Evolutionary conservation across 2,888 invertebrate species (phyloP).

Genomic region (Tetrapedia diversipes): DNA sequence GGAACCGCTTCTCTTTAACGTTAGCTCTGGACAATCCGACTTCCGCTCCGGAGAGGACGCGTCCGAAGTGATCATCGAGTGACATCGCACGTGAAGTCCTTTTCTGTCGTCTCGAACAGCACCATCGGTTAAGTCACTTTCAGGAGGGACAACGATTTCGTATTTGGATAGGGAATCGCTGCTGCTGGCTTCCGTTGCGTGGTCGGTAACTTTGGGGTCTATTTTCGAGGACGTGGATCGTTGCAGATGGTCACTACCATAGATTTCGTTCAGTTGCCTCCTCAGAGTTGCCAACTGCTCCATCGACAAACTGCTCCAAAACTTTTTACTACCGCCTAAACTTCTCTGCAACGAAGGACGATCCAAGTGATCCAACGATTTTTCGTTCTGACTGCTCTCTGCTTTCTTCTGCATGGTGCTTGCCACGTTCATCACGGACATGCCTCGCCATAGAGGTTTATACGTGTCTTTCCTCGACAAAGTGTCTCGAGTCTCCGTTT

Average conservation of each 20-base stretch:
- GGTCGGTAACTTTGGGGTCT: conserved; percentile 1
- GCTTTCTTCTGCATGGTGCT: conserved; percentile 87
- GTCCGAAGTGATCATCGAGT: conserved; percentile 77
- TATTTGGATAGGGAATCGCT: conserved; percentile 58
- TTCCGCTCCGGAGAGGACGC: conserved; percentile 28
- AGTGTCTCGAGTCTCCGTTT: conserved; percentile 83
- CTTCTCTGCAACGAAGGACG: conserved; percentile 83
- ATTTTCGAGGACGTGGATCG: conserved; percentile 9
- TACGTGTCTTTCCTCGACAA: conserved; percentile 87
- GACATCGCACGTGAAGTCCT: conserved; percentile 79
- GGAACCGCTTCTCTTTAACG: conserved; percentile 73
- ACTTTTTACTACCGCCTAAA: conserved; percentile 88
- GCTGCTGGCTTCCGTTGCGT: background rate
- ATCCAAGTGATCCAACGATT: conserved; percentile 82
- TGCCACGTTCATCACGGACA: conserved; percentile 91
- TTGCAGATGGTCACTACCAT: conserved; percentile 85
- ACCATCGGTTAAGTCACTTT: conserved; percentile 58
- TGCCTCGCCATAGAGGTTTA: conserved; percentile 93
- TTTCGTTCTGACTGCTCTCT: conserved; percentile 82
- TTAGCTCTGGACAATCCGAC: conserved; percentile 45
- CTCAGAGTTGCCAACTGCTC: conserved; percentile 92
- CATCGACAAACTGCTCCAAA: conserved; percentile 93
- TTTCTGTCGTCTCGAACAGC: conserved; percentile 64
- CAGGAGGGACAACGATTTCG: conserved; percentile 77
- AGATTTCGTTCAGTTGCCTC: conserved; percentile 91